Evolutionary conservation across 2,888 invertebrate genomes (phyloP), one percentile per base, ranked within the genome.

Genomic region (Epiblema foenella): DNA sequence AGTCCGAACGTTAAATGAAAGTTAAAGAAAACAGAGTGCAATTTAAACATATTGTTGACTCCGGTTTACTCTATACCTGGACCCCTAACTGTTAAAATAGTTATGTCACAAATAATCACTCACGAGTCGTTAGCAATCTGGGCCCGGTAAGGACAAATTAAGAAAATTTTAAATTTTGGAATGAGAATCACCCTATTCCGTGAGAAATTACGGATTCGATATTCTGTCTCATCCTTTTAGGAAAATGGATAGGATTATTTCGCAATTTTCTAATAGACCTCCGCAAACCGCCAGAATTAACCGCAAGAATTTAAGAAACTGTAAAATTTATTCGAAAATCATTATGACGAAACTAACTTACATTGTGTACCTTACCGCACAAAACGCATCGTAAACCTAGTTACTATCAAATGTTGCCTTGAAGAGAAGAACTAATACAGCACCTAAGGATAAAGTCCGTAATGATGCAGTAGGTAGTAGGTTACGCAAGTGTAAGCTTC

Each of bases 321-420:
- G 11, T 24, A 49, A 17, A 59, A 52, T 39, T 59, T 39, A 62
- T 60, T 62, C 60, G 62, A 51, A 59, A 24, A 20, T 52, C 52
- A 59, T 20, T 20, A 37, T 58, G 18, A 57, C 49, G 66, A 49
- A 58, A 67, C 49, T 49, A n/a, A 10, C 49, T 24, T 57, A 39
- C 51, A 68, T 39, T 33, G 51, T 52, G 9, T 33, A 33, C 33
- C 33, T 33, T 33, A 20, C 29, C 10, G 39, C 29, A 37, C n/a
- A 58, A 67, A 67, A 37, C 37, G 33, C 73, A 75, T 77, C 75
- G 76, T 79, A 81, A 81, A 80, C 81, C 80, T 74, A 79, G 75
- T 80, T 80, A 73, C 72, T 75, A 72, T 59, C 69, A 67, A 74
- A 60, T 65, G 64, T 74, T 75, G 73, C 79, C 79, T 79, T 79